Percentiles rank a stretch among this genome's conserved stretches.
Evolutionary conservation across 2,888 invertebrate species (phyloP).

Genomic region (Drepana falcataria): DNA sequence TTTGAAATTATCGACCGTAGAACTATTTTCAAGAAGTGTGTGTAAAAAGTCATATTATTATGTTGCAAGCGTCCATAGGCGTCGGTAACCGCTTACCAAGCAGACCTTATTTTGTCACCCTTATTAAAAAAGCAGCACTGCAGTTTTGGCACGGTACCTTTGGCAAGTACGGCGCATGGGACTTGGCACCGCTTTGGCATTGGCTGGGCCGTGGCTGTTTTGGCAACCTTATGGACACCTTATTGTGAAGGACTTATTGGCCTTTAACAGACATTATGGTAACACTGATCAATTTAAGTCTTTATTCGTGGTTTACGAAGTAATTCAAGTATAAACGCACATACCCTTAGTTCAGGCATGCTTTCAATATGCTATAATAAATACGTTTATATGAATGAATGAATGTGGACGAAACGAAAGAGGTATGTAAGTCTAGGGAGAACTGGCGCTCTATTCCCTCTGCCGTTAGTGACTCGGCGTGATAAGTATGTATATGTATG

Average conservation of each 20-base stretch:
- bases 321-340: too few relatives aligned
- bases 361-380: too few relatives aligned
- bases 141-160: slow-evolving; percentile 42
- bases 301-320: slow-evolving; percentile 3
- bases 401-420: too few relatives aligned
- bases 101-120: slow-evolving; percentile 24
- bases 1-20: too few relatives aligned
- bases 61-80: slow-evolving; percentile 12
- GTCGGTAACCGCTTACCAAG: too few relatives aligned
- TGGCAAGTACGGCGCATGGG: slow-evolving; percentile 34
- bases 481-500: too few relatives aligned
- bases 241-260: slow-evolving; percentile 44
- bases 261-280: slow-evolving; percentile 35
- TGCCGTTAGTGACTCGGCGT: too few relatives aligned
- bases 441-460: too few relatives aligned
- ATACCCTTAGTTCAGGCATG: too few relatives aligned
- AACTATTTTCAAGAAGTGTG: too few relatives aligned
- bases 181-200: slow-evolving; percentile 45
- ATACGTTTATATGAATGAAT: too few relatives aligned
- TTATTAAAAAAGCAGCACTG: slow-evolving; percentile 18
- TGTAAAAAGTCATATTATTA: slow-evolving; percentile 6
- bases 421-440: too few relatives aligned
- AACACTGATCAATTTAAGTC: slow-evolving; percentile 10
- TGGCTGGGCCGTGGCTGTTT: slow-evolving; percentile 40
- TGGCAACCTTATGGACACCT: slow-evolving; percentile 56